A percentile compares a stretch with the other conserved stretches of the same genome.
These are phyloP conservation scores for Agonum fuliginosum DNA, from an alignment of 2,888 invertebrate species.

Conservation along the genomic window DNA sequence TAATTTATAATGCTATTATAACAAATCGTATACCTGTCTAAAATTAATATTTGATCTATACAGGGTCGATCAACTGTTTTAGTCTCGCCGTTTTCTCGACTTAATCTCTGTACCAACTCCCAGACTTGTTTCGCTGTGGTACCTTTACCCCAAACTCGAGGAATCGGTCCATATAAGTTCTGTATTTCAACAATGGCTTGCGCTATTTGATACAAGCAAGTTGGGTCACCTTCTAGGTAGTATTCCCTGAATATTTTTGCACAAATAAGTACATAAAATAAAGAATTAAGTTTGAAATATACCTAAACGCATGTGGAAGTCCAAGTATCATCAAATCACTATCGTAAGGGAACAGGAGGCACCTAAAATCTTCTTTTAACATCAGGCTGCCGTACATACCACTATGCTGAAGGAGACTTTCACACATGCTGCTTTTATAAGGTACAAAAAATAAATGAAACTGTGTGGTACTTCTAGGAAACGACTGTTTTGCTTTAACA, in stretches of 20 bases:
- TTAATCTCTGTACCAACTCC: constrained; percentile 87
- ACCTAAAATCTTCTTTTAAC: constrained; percentile 87
- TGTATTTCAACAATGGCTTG: constrained; percentile 91
- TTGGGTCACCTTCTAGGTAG: constrained; percentile 91
- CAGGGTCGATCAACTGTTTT: constrained; percentile 70
- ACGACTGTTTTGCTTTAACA: constrained; percentile 71
- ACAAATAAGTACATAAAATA: too few species aligned
- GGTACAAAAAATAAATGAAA: constrained; percentile 95
- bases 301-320: constrained; percentile 86
- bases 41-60: constrained; percentile 91
- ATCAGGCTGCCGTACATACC: constrained; percentile 87
- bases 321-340: constrained; percentile 96
- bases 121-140: constrained; percentile 91
- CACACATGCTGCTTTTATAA: constrained; percentile 88
- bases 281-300: too few species aligned
- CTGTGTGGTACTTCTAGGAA: constrained; percentile 77
- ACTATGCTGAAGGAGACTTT: constrained; percentile 87
- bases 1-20: background rate
- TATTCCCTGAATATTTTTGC: constrained; percentile 88
- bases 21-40: constrained; percentile 78
- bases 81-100: constrained; percentile 78
- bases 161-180: constrained; percentile 91
- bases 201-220: constrained; percentile 90
- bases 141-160: constrained; percentile 93
- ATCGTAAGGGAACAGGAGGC: constrained; percentile 93